Percentiles rank a stretch among this genome's conserved stretches.
phyloP scores from a whole-genome alignment of 2,797 vertebrate species.

The Molothrus ater region DNA sequence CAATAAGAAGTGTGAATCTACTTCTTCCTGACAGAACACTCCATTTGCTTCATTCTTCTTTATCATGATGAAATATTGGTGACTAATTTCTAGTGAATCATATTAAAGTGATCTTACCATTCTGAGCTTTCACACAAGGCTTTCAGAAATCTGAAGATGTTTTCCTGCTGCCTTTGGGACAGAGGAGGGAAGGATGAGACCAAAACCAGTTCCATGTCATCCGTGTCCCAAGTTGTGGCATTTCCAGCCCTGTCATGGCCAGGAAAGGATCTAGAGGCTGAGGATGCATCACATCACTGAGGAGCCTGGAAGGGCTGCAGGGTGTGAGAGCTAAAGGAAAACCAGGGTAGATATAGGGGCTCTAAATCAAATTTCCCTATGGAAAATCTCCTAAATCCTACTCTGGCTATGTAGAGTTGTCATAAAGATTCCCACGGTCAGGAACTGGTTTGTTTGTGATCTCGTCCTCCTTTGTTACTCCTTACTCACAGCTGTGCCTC shows the following conservation, averaged over 20 bases:
- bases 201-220: background rate
- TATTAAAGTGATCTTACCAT: background rate
- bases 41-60: background rate
- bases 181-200: background rate
- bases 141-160: background rate
- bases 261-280: background rate
- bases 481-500: background rate
- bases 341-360: rapidly evolving
- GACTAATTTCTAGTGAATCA: background rate
- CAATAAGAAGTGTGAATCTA: background rate
- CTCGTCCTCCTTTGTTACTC: background rate
- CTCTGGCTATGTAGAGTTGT: background rate
- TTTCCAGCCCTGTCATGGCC: background rate
- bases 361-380: background rate
- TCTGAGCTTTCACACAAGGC: background rate
- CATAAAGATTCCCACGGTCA: background rate
- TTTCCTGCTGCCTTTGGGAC: background rate
- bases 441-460: background rate
- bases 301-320: rapidly evolving
- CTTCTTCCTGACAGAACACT: background rate
- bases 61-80: background rate
- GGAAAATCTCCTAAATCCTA: background rate
- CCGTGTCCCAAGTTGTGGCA: rapidly evolving
- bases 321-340: background rate
- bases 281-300: background rate